phyloP scores from a whole-genome alignment of 30 jellyfish, hydroid and myxozoan genomes.

The Hydractinia symbiolongicarpus region DNA sequence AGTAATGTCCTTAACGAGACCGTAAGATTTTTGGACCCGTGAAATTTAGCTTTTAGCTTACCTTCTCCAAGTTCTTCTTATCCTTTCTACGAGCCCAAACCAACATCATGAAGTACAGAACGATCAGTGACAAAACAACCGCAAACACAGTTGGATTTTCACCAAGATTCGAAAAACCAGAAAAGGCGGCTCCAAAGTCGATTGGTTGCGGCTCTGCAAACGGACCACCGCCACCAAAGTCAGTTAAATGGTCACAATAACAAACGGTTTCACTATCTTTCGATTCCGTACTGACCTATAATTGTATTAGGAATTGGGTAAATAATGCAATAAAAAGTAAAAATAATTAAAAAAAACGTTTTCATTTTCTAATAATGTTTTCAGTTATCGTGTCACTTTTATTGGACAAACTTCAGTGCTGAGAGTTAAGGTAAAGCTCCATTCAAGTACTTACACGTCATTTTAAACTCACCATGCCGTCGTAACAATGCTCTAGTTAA shows the following conservation, averaged over 20 bases:
- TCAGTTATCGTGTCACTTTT: too few relatives aligned
- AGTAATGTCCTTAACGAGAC: too few relatives aligned
- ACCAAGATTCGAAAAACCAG: constrained; percentile 67
- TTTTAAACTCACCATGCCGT: too few relatives aligned
- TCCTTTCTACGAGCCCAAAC: constrained; percentile 76
- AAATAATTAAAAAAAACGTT: too few relatives aligned
- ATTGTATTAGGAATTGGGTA: background rate
- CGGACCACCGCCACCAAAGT: constrained; percentile 93
- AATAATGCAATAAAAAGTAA: background rate
- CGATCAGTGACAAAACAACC: constrained; percentile 68
- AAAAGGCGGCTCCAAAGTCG: constrained; percentile 75
- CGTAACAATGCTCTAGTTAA: too few relatives aligned
- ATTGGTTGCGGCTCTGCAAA: constrained; percentile 81
- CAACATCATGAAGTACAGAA: constrained; percentile 54
- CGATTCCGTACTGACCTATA: constrained; percentile 40
- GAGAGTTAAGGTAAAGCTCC: too few relatives aligned
- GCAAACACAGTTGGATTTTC: constrained; percentile 87
- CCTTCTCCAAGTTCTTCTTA: constrained; percentile 67
- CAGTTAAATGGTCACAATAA: constrained; percentile 71
- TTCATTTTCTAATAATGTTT: too few relatives aligned
- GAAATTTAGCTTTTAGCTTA: background rate
- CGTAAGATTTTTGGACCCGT: too few relatives aligned
- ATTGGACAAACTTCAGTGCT: too few relatives aligned
- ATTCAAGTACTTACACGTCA: too few relatives aligned
- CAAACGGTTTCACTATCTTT: constrained; percentile 56